Evolutionary conservation across 2,888 invertebrate species (phyloP), one percentile per base, ranked within the genome.

Genomic region (Spilosoma lubricipeda): DNA sequence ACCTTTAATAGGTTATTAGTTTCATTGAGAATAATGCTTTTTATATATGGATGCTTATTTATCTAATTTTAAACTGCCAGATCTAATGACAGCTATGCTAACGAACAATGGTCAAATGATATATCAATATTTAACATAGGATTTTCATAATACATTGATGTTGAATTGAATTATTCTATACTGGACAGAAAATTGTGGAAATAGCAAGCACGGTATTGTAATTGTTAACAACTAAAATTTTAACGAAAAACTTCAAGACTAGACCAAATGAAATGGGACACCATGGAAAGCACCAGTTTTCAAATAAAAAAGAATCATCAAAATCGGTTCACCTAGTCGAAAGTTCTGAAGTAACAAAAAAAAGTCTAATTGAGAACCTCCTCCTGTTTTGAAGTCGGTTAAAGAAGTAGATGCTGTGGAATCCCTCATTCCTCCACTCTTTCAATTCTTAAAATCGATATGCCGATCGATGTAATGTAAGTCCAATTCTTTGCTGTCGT

Each of bases 31-130:
- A 39, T 39, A 39, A 77, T 72, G 82, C 80, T 83, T 85, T n/a
- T 30, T 76, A 71, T 78, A 80, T 81, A 70, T 80, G 78, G 72
- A 80, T 76, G 83, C 82, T 85, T 77, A 73, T 70, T 74, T 80
- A 77, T 70, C 72, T 71, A 71, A 76, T 76, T 64, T 72, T 75
- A 72, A 74, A 71, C 77, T 68, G 66, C 71, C 73, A 72, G 59
- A 77, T 56, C 73, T 67, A 74, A 80, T 66, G 74, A 82, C 75
- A 73, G 56, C 64, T 72, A 72, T 33, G 75, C 76, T 52, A 67
- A n/a, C 13, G 27, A 63, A 75, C 52, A 39, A 77, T 48, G 75
- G 76, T 70, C 64, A 64, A 30, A 27, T n/a, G 70, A 71, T 63
- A 59, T 71, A 18, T 39, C n/a, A 67, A 68, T 71, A 71, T 56